Evolutionary conservation across 2,797 vertebrate genomes (phyloP), one percentile per base, ranked within the genome.

Genomic region (Hippoglossus hippoglossus): DNA sequence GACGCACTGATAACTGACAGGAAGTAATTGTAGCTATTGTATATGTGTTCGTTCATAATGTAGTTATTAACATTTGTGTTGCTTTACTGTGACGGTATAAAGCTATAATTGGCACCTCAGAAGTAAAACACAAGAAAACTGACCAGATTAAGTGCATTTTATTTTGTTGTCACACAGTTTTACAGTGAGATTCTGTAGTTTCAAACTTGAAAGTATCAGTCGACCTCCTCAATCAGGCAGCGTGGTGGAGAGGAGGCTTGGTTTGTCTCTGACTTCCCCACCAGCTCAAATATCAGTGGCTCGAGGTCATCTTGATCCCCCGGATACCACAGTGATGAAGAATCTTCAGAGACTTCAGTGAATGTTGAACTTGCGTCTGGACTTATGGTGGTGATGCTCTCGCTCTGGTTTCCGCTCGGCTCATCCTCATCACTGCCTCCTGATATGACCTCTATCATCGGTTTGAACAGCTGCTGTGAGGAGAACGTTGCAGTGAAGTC

Each of bases 401-500:
- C 77, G 49, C 67, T 86, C 2, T 90, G 79, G 54, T 62, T 71
- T 0, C 49, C 67, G 7, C 21, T 26, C 19, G 61, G 58, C 31
- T 92, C 71, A 0, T 89, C 88, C 26, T 92, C 84, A 0, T 90
- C 89, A 5, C 77, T 85, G 25, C 26, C 58, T 63, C 81, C 92
- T 3, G 94, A 94, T 83, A 97, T 77, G 0, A 94, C 83, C 86
- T 97, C 93, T 81, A 96, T 95, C 89, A 92, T 95, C 9, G 95
- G 95, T 67, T 56, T 88, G 68, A 78, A 81, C 2, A 18, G 71
- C 65, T 71, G 80, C 92, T 95, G 80, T 56, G 62, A 78, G 55
- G 61, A 67, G 50, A 84, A 77, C 6, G 51, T n/a, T 9, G 80
- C 65, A 0, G 74, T 59, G 28, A 59, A 31, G 25, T 93, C 92